Evolutionary conservation across 2,888 invertebrate genomes (phyloP), one percentile per base, ranked within the genome.

Genomic region (Ypsolopha scabrella): DNA sequence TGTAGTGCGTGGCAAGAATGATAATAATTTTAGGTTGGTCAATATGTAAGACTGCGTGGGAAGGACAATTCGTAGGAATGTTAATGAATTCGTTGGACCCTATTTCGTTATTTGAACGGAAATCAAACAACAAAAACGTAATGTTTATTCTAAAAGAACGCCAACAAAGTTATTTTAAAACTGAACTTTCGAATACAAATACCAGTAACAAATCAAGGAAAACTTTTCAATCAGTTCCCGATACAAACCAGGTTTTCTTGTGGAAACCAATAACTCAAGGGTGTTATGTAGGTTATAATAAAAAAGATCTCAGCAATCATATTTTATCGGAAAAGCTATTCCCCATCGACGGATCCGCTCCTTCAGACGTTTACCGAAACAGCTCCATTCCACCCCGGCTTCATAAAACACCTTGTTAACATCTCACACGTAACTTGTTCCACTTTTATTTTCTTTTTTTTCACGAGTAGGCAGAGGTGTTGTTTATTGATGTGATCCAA

Each of bases 261-360:
- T 43, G 9, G 24, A 45, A 45, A 45, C n/a, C 45, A 8, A 8
- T 24, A 45, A 34, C 34, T 34, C 45, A n/a, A 7, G 41, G n/a
- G 13, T 7, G 41, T 11, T n/a, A 13, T 11, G 24, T 50, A 53
- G 56, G 61, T 60, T 62, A 60, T 67, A 75, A 77, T 80, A 81
- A 79, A 80, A 76, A 77, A 72, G 70, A 76, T 75, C 70, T 67
- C 64, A 64, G 69, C 75, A 80, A 82, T 81, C 80, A 82, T 82
- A 80, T 80, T 79, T 82, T 80, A 82, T 79, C 72, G 75, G 64
- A 62, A 68, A 70, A 72, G 75, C 70, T 68, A 71, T 76, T 75
- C 73, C 67, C 67, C 68, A 24, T 63, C 61, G 61, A 60, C 65
- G 66, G 70, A 67, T 65, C 60, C 60, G 56, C 56, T 60, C 59